Evolutionary conservation across 2,888 invertebrate species (phyloP), one percentile per base, ranked within the genome.

Genomic region (Limulus polyphemus): DNA sequence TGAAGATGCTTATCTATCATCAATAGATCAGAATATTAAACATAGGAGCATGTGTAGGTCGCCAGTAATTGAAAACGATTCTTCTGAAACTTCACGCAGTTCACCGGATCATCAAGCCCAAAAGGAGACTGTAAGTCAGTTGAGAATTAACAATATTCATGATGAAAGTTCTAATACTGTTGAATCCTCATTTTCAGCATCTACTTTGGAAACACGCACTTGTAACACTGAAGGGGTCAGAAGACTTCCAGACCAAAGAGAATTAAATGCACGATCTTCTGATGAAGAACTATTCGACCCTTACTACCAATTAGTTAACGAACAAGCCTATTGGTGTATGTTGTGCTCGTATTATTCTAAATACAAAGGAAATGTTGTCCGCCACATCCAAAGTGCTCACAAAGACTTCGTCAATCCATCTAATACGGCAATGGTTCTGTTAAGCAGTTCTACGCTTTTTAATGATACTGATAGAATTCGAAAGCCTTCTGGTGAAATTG

Each of bases 341-440:
- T 81, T 83, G 67, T 88, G 88, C 75, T 84, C 83, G 58, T 88
- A 87, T 79, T 85, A 83, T 57, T 87, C 87, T 58, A 83, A 84
- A 0, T 87, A 86, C 77, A 84, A 87, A 71, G 86, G 87, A 67
- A 87, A 87, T 77, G 85, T 88, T 58, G 83, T 87, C 52, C 80
- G 87, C 11, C 88, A 88, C 76, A 83, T 85, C 69, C 83, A 86
- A 64, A 78, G 86, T 12, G 83, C 87, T 16, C 88, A 88, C 77
- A 79, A 70, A 57, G 71, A 72, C 51, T 11, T 54, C 32, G 54
- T 54, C 14, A 3, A 11, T 11, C 16, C 11, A 11, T 11, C 14
- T 11, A 54, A 11, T 14, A 54, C 16, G 11, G 11, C 13, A 11
- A 32, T 16, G 32, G 14, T 54, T 11, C 17, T 54, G n/a, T 13